phyloP scores from a whole-genome alignment of 2,113 vertebrate species.

The Tachysurus fulvidraco region DNA sequence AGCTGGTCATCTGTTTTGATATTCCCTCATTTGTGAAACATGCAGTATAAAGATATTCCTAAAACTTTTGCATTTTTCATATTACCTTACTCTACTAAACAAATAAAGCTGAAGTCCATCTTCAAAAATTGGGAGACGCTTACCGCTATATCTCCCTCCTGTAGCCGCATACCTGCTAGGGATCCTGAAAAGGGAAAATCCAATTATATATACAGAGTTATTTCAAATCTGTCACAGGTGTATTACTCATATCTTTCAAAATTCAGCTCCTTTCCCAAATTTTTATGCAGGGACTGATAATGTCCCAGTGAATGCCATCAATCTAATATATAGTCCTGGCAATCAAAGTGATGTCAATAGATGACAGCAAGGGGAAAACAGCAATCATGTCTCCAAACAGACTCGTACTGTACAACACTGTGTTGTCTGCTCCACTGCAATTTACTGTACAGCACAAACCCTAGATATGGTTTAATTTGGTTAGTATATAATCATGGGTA shows the following conservation, averaged over 20 bases:
- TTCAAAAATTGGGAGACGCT: conserved; percentile 60
- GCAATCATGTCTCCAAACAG: background rate
- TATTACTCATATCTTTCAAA: conserved; percentile 16
- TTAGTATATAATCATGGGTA: conserved; percentile 44
- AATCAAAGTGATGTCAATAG: background rate
- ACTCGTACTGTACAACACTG: background rate
- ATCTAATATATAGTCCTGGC: conserved; percentile 15
- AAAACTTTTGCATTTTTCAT: conserved; percentile 21
- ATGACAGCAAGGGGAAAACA: background rate
- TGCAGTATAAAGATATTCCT: background rate
- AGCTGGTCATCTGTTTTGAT: background rate
- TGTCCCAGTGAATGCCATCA: conserved; percentile 3
- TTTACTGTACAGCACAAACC: conserved; percentile 14
- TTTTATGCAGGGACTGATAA: background rate
- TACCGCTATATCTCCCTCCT: conserved; percentile 89
- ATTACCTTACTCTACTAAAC: conserved; percentile 5
- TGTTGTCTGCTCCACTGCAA: background rate
- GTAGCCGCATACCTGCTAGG: conserved; percentile 90
- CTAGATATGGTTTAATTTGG: conserved; percentile 42
- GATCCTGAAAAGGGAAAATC: conserved; percentile 77
- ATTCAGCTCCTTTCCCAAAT: conserved; percentile 7
- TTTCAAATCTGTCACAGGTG: conserved; percentile 22
- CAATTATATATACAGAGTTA: conserved; percentile 12
- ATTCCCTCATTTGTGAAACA: conserved; percentile 14
- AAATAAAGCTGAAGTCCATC: conserved; percentile 9